These are phyloP conservation scores for Spheniscus mendiculus DNA, from an alignment of 2,113 vertebrate genomes.

Conservation along the genomic window DNA sequence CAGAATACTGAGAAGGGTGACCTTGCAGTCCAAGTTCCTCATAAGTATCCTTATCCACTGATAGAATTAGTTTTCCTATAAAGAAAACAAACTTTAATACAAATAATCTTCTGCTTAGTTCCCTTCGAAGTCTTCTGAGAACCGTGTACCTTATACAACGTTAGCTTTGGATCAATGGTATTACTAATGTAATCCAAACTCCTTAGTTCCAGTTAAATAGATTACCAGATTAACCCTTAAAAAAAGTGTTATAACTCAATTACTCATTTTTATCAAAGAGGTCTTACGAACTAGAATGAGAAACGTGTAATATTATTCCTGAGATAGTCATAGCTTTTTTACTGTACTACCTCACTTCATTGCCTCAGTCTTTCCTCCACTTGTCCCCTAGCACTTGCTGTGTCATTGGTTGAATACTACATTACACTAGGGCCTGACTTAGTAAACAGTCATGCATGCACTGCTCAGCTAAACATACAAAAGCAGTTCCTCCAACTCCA, in stretches of 20 bases:
- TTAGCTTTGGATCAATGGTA: background rate
- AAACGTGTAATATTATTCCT: background rate
- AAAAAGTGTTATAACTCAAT: background rate
- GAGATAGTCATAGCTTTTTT: background rate
- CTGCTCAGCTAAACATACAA: background rate
- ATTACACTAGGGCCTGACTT: background rate
- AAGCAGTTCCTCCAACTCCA: background rate
- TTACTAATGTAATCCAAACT: background rate
- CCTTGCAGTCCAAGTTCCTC: constrained; percentile 90
- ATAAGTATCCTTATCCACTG: constrained; percentile 92
- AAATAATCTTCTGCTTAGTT: background rate
- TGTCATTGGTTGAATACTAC: background rate
- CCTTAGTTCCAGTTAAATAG: background rate
- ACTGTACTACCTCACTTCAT: background rate
- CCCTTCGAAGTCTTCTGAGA: background rate
- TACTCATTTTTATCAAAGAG: background rate
- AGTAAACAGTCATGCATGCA: background rate
- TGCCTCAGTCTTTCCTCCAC: background rate
- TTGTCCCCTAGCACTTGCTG: background rate
- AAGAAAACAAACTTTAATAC: background rate
- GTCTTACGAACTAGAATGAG: background rate
- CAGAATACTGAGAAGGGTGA: constrained; percentile 82
- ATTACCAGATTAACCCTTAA: background rate
- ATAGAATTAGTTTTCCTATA: constrained; percentile 87
- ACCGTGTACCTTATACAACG: accelerated